Percentiles rank a stretch among this genome's conserved stretches.
Evolutionary conservation across 2,888 invertebrate species (phyloP).

Genomic region (Drosophila trichaetosa): DNA sequence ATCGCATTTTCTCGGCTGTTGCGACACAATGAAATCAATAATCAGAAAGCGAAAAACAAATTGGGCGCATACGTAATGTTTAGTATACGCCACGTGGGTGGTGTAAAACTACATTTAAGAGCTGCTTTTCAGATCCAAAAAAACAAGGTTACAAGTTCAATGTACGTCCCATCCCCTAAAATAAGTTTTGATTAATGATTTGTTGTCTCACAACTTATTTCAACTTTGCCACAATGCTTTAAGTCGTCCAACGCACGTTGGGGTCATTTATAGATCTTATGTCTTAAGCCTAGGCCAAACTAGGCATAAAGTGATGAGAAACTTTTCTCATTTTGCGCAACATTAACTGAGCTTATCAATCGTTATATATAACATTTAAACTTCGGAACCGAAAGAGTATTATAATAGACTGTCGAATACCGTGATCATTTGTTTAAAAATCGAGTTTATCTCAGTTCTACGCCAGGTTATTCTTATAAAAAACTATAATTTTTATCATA

Average conservation of each 20-base stretch:
- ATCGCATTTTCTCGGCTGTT: conserved; percentile 18
- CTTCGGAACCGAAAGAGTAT: not conserved
- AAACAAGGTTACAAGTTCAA: conserved; percentile 2
- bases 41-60: conserved; percentile 16
- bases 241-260: conserved; percentile 27
- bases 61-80: conserved; percentile 45
- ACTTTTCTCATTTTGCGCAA: conserved; percentile 80
- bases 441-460: not conserved
- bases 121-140: not conserved
- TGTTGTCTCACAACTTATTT: conserved; percentile 41
- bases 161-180: conserved; percentile 9
- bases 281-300: conserved; percentile 35
- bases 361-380: conserved; percentile 44
- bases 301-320: conserved; percentile 49
- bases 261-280: conserved; percentile 75
- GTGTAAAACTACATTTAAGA: conserved; percentile 1
- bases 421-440: not conserved
- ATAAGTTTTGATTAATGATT: conserved; percentile 62
- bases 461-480: not conserved
- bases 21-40: conserved; percentile 44
- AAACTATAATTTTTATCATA: no score
- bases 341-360: conserved; percentile 78
- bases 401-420: not conserved
- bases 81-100: conserved; percentile 33
- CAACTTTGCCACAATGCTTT: conserved; percentile 54